Evolutionary conservation across 2,888 invertebrate genomes (phyloP), one percentile per base, ranked within the genome.

Genomic region (Ariolimax columbianus): DNA sequence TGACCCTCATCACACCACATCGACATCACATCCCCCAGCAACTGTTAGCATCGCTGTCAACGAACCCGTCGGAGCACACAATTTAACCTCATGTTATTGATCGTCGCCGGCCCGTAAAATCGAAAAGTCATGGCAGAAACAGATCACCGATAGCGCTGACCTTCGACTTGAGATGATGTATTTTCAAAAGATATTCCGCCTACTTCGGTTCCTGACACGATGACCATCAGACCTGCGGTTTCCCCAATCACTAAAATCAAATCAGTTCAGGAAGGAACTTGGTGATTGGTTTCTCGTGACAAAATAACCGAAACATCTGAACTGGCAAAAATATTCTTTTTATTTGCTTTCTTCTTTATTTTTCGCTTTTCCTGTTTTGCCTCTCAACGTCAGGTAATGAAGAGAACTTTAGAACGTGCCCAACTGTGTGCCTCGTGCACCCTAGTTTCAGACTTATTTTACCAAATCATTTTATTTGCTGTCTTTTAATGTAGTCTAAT

Each of bases 181-280:
- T 55, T 55, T 77, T 51, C 33, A 30, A 26, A 55, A 55, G n/a
- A n/a, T 43, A 51, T 47, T 55, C 30, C 3, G 17, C 33, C 26
- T 19, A n/a, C 77, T 55, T 55, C 2, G 17, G 17, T 40, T 26
- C 55, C 55, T n/a, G 43, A 79, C 36, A 4, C 14, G 33, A 40
- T 33, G 0, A 23, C 30, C 51, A 2, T 6, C n/a, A 30, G 55
- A 14, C 77, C 33, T 19, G 14, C 19, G 30, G 33, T 33, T 30
- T 55, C 47, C 55, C 14, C 55, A 77, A 55, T 55, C 77, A 77
- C 33, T 33, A 14, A 55, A 55, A 51, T 33, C 55, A 55, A 77
- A 77, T 63, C 63, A 63, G 30, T 23, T 11, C 6, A 30, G 26
- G 63, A 63, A 4, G 26, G 6, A n/a, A 63, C 63, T n/a, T 59